Conservation (phyloP, 2,113 vertebrate genomes). For the Lipophrys pholis region DNA sequence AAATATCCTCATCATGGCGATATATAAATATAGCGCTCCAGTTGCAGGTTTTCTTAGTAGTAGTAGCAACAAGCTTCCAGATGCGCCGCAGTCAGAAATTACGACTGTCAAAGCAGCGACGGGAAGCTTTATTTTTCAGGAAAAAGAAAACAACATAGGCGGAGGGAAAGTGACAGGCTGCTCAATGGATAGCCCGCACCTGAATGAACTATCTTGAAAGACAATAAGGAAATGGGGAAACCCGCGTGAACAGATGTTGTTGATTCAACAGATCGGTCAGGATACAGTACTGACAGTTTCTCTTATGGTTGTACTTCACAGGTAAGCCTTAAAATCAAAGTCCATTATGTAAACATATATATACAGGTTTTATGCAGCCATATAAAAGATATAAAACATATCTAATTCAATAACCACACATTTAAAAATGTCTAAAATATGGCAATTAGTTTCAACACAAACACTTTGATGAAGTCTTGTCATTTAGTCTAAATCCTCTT, state of each 20-base stretch:
- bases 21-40: too few relatives aligned
- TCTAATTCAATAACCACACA: too few relatives aligned
- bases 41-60: slow-evolving; percentile 30
- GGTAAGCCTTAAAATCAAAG: too few relatives aligned
- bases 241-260: not conserved
- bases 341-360: too few relatives aligned
- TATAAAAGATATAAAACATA: too few relatives aligned
- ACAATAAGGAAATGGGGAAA: not conserved
- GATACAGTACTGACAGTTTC: too few relatives aligned
- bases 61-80: slow-evolving; percentile 1
- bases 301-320: too few relatives aligned
- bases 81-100: slow-evolving; percentile 26
- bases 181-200: not conserved
- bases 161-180: not conserved
- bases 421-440: too few relatives aligned
- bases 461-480: too few relatives aligned
- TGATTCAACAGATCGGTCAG: not conserved
- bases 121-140: slow-evolving; percentile 6
- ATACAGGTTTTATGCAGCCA: too few relatives aligned
- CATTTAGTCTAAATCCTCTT: too few relatives aligned
- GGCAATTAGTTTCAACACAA: too few relatives aligned
- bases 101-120: slow-evolving; percentile 11
- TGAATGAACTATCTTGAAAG: not conserved
- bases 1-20: not conserved
- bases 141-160: slow-evolving; percentile 12